These are phyloP conservation scores for Hyperopisus bebe DNA, from an alignment of 2,113 vertebrate species.

Conservation along the genomic window DNA sequence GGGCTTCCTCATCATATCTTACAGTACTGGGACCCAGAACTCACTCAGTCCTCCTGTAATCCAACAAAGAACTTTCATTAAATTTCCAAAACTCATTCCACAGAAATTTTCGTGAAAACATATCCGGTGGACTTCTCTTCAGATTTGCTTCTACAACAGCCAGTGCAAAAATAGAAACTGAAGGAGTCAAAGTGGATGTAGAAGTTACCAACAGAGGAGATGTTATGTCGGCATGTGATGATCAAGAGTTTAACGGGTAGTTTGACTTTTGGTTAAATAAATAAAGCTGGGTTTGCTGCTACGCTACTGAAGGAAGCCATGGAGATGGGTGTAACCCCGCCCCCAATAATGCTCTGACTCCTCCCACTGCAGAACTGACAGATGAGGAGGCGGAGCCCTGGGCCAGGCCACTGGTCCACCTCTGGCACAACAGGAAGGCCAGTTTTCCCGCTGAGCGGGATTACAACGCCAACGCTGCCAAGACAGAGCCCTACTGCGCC, in stretches of 20 bases:
- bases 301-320: background rate
- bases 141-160: background rate
- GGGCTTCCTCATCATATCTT: background rate
- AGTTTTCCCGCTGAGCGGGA: conserved; percentile 82
- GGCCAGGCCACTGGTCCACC: conserved; percentile 81
- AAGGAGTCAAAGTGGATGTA: background rate
- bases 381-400: conserved; percentile 79
- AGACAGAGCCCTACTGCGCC: conserved; percentile 76
- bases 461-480: conserved; percentile 73
- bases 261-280: background rate
- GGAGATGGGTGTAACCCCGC: background rate
- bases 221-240: background rate
- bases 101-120: background rate
- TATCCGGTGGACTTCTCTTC: background rate
- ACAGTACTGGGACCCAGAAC: background rate
- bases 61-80: background rate
- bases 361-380: conserved; percentile 57
- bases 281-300: background rate
- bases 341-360: background rate
- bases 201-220: background rate
- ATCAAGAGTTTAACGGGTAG: background rate
- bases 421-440: conserved; percentile 78
- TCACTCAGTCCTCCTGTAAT: background rate
- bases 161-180: background rate
- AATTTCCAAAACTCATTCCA: background rate